Evolutionary conservation across 1,140 invertebrate species (phyloP), one percentile per base, ranked within the genome.

Genomic region (Drosophila kepulauana): DNA sequence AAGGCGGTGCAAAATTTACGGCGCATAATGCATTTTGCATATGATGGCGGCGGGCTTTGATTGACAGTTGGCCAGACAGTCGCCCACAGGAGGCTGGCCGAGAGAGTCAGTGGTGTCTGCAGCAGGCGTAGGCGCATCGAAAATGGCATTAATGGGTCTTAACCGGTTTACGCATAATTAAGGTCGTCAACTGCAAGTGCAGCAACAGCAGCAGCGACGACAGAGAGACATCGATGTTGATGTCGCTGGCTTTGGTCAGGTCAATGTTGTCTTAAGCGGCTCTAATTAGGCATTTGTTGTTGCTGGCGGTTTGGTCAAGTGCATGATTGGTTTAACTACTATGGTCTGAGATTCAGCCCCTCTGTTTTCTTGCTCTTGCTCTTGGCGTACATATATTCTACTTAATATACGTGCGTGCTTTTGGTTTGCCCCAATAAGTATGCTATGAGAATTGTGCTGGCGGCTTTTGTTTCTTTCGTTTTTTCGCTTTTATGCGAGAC

Each of bases 131-230:
- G 52, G 20, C 20, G 57, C 33, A 80, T 51, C 58, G 84, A 69
- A 88, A 89, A 85, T 81, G 81, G 51, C 81, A 89, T 85, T 88
- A 88, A 88, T 85, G 84, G 84, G 63, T 16, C 67, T 72, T 73
- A 65, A 70, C 63, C 54, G 75, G 70, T 63, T 85, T 79, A 79
- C 84, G 84, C 85, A 88, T 88, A 88, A 89, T 88, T 88, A 89
- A 89, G 84, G 61, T 77, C 70, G 74, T 68, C 73, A 69, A 67
- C 56, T 56, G 13, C 43, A 51, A 20, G 46, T 46, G 52, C 52
- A 56, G 52, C 52, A 57, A 3, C 33, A 57, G 30, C 51, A 54
- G 16, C 28, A 33, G 5, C 30, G 41, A 16, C 6, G 43, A 62
- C 33, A 15, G 38, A 41, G 11, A 41, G 38, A 43, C 66, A 51